Evolutionary conservation across 2,797 vertebrate species (phyloP), one percentile per base, ranked within the genome.

Genomic region (Moxostoma hubbsi): DNA sequence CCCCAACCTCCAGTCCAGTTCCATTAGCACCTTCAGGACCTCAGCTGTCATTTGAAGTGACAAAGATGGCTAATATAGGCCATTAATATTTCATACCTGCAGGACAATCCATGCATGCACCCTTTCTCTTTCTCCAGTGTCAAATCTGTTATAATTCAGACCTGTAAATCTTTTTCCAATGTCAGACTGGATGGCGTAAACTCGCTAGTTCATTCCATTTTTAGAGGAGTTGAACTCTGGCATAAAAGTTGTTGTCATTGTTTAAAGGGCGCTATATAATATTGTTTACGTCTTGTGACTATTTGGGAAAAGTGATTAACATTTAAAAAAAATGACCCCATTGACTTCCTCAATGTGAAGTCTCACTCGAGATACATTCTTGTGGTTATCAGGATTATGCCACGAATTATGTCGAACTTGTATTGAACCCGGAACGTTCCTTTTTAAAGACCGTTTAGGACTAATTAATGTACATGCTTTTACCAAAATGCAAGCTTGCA

Each of bases 31-130:
- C 93, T 95, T 91, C 61, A 84, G 93, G 94, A 66, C 93, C 92
- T 92, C 91, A 92, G 93, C 92, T 89, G 92, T 93, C 94, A 96
- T n/a, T 93, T 93, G 93, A 95, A 94, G 90, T 93, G 95, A 95
- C 94, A 95, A 94, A 95, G 91, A 85, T 89, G 93, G 89, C 93
- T 95, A 95, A 96, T 96, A 97, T 96, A 96, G 94, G 90, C 92
- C 95, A 90, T 96, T 95, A 97, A 97, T 96, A 97, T 98, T 97
- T 96, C 92, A 97, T 96, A 94, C 89, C 90, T 91, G 90, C 91
- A 81, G 83, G 89, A 91, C 85, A 86, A 82, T 87, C 66, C 13
- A 78, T 88, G 81, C 86, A 83, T 88, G 82, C 10, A 77, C 11
- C 7, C 36, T 67, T 81, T 71, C 65, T 65, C 13, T 5, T 69